Evolutionary conservation across 1,140 invertebrate genomes (phyloP), one percentile per base, ranked within the genome.

Genomic region (Eriocheir sinensis): DNA sequence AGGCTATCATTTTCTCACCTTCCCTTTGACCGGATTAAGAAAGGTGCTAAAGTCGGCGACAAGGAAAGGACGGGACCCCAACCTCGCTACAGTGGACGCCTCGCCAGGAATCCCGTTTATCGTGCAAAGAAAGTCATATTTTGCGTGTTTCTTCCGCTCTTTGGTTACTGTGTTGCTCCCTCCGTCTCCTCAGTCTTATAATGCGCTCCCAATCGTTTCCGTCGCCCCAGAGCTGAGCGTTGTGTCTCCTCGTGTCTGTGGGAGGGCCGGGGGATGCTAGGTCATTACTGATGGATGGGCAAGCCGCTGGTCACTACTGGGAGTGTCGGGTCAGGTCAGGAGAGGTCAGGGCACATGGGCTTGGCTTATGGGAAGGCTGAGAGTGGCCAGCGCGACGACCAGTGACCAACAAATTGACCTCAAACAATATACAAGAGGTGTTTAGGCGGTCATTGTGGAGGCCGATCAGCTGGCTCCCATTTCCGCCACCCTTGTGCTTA

Each of bases 261-360:
- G n/a, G 32, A 9, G n/a, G 85, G 32, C 36, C 30, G 21, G 4
- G 38, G 40, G 27, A 30, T 86, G 89, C 41, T 90, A 90, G 36
- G 36, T 90, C 48, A 90, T 90, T 53, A 90, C 53, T 90, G 89
- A 90, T 27, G 21, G 89, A 34, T 53, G 89, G 48, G 27, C 48
- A 8, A 89, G 15, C 86, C 86, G 27, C 4, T 85, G 34, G 53
- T 79, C 40, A 93, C 92, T 93, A 93, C 92, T 93, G 92, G 92
- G 92, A 93, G 92, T 93, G 92, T 88, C 92, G 85, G 48, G 85
- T 93, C 92, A 93, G 92, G 85, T 93, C 72, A 92, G 91, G 91
- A 81, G 72, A 92, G 79, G 21, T 15, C 34, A 88, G 48, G 92
- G 83, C 92, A 36, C 40, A 36, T 80, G 60, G 80, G 80, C 32